Conservation (phyloP, 2,113 vertebrate genomes). For the Empidonax traillii region DNA sequence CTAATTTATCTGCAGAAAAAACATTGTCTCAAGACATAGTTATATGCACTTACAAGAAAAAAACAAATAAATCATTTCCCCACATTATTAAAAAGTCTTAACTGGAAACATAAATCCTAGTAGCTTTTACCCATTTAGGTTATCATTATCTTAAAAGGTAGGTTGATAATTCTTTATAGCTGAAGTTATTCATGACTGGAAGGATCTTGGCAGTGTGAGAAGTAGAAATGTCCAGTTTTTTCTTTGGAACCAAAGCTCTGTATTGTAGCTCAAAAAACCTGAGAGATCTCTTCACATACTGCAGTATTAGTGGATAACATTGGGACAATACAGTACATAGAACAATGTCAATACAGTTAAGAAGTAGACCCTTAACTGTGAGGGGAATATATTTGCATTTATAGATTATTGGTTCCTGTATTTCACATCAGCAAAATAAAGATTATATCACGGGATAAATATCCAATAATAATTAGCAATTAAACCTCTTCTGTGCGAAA, state of each 20-base stretch:
- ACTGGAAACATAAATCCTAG: slow-evolving; percentile 42
- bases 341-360: background rate
- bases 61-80: slow-evolving; percentile 40
- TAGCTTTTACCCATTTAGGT: slow-evolving; percentile 12
- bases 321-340: background rate
- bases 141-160: slow-evolving; percentile 42
- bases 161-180: slow-evolving; percentile 2
- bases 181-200: background rate
- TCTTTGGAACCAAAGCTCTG: background rate
- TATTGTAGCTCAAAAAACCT: background rate
- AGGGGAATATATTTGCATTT: background rate
- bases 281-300: background rate
- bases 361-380: background rate
- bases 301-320: background rate
- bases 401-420: background rate
- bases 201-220: slow-evolving; percentile 5
- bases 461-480: background rate
- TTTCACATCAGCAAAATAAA: background rate
- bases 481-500: background rate
- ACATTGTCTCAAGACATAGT: background rate
- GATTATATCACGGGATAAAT: background rate
- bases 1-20: background rate
- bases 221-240: slow-evolving; percentile 24
- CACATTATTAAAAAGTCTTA: slow-evolving; percentile 37
- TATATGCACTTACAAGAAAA: slow-evolving; percentile 17